Conservation (phyloP, 2,888 invertebrate species). For the Timema podura region DNA sequence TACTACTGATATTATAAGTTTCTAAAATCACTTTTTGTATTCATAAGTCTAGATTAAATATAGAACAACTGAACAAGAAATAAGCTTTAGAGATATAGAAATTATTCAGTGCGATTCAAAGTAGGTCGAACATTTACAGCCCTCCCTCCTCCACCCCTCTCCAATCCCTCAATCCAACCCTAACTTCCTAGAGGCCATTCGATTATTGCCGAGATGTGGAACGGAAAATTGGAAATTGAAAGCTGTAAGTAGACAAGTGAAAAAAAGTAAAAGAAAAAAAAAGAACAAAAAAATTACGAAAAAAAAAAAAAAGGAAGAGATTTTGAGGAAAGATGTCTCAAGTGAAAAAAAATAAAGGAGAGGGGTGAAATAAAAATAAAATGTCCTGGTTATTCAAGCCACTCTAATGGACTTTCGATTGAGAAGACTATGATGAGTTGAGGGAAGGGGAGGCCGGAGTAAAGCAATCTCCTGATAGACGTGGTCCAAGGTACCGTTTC, state of each 20-base stretch:
- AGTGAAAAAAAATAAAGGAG: neutral
- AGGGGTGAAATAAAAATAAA: neutral
- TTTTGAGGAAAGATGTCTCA: neutral
- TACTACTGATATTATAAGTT: no score
- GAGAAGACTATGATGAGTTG: neutral
- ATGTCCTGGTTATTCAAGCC: conserved; percentile 19
- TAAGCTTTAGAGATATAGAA: no score
- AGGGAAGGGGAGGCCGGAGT: neutral
- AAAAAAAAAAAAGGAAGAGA: neutral
- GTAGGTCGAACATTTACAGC: no score
- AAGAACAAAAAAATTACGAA: conserved; percentile 1
- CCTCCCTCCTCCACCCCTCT: no score
- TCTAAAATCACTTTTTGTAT: no score
- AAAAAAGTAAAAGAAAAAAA: neutral
- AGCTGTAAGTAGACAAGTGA: conserved; percentile 18
- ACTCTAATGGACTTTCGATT: conserved; percentile 23
- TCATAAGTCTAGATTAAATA: no score
- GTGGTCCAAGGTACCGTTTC: no score
- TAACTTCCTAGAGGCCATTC: neutral
- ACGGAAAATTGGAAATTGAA: conserved; percentile 27
- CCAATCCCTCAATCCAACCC: no score
- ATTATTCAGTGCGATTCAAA: no score
- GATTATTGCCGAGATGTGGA: conserved; percentile 26
- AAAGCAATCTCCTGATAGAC: conserved; percentile 13
- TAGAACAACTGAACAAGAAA: no score